A percentile compares a stretch with the other conserved stretches of the same genome.
phyloP scores from a whole-genome alignment of 2,797 vertebrate genomes.

The Lophius americanus region DNA sequence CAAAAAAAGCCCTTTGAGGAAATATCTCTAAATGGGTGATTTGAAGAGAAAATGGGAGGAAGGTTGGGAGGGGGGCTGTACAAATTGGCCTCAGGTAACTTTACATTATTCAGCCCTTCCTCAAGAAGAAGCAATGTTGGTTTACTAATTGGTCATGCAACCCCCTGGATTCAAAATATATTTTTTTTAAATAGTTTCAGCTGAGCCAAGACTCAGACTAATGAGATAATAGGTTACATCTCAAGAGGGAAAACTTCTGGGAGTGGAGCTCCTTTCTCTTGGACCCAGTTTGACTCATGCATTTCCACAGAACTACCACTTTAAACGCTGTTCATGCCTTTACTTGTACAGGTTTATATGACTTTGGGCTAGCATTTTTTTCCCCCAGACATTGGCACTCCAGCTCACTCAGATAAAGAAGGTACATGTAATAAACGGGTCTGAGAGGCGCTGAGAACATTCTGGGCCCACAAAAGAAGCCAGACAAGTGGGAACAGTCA shows the following conservation, averaged over 20 bases:
- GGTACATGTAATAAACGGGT: constrained; percentile 24
- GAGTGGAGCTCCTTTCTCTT: constrained; percentile 40
- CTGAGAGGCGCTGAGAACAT: constrained; percentile 35
- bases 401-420: constrained; percentile 8
- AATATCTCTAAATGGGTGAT: constrained; percentile 47
- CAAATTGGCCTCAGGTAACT: constrained; percentile 70
- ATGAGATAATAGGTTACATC: constrained; percentile 44
- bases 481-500: constrained; percentile 43
- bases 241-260: constrained; percentile 35
- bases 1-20: constrained; percentile 62
- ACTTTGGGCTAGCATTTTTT: constrained; percentile 54
- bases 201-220: constrained; percentile 31
- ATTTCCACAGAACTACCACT: constrained; percentile 23
- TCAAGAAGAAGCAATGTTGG: constrained; percentile 18
- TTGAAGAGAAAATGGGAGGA: constrained; percentile 37
- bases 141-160: constrained; percentile 19
- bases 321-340: constrained; percentile 49
- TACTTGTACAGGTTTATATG: constrained; percentile 37
- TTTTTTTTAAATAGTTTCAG: constrained; percentile 22
- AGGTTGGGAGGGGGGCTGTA: constrained; percentile 30
- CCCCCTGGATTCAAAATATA: neutral
- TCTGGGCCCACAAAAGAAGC: constrained; percentile 28
- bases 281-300: constrained; percentile 47
- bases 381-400: constrained; percentile 35
- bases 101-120: constrained; percentile 32